Conservation (phyloP, 2,888 invertebrate genomes). For the Branchellion lobata region DNA sequence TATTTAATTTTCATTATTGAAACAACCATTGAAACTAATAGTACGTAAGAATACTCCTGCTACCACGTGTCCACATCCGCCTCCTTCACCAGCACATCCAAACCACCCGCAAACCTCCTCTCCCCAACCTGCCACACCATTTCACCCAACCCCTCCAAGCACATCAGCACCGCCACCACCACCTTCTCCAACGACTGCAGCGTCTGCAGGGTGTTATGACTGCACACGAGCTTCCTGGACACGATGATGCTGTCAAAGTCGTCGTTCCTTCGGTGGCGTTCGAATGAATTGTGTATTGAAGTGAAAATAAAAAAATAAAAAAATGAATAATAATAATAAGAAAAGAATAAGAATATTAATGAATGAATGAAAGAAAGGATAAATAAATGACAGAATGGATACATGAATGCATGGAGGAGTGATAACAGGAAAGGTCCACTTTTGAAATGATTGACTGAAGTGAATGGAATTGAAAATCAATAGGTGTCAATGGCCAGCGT, state of each 20-base stretch:
- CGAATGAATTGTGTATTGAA: not conserved
- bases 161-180: constrained; percentile 6
- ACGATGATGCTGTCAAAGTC: constrained; percentile 80
- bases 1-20: constrained; percentile 1
- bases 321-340: not conserved
- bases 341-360: not conserved
- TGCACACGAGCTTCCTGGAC: constrained; percentile 80
- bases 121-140: not conserved
- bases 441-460: too few species aligned
- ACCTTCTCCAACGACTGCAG: constrained; percentile 69
- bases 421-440: too few species aligned
- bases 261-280: constrained; percentile 65
- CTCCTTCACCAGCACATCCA: too few species aligned
- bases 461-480: too few species aligned
- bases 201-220: constrained; percentile 81
- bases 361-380: not conserved
- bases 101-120: too few species aligned
- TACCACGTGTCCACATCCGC: too few species aligned
- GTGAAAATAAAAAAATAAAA: not conserved
- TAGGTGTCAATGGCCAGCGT: too few species aligned
- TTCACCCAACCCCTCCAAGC: not conserved
- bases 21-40: not conserved
- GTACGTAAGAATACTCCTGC: too few species aligned
- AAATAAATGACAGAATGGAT: not conserved
- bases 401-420: too few species aligned